These are phyloP conservation scores for Rhagoletis pomonella DNA, from an alignment of 1,140 invertebrate species.

Conservation along the genomic window DNA sequence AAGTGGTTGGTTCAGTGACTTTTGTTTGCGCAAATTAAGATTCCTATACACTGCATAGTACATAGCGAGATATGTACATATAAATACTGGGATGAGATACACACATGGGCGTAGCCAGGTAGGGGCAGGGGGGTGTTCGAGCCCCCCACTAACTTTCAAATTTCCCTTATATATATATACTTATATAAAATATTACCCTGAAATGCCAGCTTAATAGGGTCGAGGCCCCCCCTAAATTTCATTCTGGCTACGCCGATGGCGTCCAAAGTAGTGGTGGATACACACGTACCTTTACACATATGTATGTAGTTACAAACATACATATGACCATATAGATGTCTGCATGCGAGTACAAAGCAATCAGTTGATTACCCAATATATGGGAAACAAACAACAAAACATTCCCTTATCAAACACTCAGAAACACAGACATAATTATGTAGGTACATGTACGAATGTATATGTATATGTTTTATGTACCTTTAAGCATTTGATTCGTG, in stretches of 20 bases:
- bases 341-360: not conserved
- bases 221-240: no score
- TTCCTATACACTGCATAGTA: slow-evolving; percentile 30
- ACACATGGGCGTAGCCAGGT: not conserved
- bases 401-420: slow-evolving; percentile 29
- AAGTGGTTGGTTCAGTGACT: slow-evolving; percentile 54
- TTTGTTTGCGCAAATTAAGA: slow-evolving; percentile 58
- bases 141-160: no score
- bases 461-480: not conserved
- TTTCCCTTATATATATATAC: no score
- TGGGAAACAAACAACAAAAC: not conserved
- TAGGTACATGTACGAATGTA: not conserved
- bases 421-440: not conserved
- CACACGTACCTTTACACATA: no score
- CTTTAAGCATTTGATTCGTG: slow-evolving; percentile 34
- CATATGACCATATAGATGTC: not conserved
- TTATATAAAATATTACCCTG: no score
- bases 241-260: no score
- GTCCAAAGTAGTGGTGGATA: no score
- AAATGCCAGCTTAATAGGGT: no score
- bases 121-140: no score
- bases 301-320: not conserved
- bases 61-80: not conserved
- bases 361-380: slow-evolving; percentile 57
- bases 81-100: not conserved